Percentiles rank a stretch among this genome's conserved stretches.
Conservation (phyloP, 2,797 vertebrate genomes). For the Muscicapa striata region DNA sequence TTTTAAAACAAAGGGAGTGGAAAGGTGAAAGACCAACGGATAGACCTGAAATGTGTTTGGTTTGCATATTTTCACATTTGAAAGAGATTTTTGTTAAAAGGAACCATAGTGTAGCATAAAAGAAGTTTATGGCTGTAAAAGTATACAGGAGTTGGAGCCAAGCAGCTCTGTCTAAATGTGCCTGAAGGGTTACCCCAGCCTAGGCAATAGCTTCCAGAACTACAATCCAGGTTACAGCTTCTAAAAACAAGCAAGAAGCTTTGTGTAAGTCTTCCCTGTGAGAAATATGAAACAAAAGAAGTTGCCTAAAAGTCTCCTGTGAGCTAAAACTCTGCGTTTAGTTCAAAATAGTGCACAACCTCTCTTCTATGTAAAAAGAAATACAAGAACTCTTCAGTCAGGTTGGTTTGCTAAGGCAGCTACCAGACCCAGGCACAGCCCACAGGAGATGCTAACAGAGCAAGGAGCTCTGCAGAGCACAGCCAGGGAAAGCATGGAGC, state of each 20-base stretch:
- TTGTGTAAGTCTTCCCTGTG: not conserved
- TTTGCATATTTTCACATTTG: slow-evolving; percentile 27
- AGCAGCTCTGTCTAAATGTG: slow-evolving; percentile 12
- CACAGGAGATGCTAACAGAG: not conserved
- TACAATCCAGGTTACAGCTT: slow-evolving; percentile 12
- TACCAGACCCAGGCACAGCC: not conserved
- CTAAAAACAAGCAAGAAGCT: slow-evolving; percentile 29
- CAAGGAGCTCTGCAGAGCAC: not conserved
- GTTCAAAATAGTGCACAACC: not conserved
- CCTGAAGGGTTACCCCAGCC: slow-evolving; percentile 49
- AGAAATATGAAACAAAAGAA: slow-evolving; percentile 33
- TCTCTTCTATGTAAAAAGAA: not conserved
- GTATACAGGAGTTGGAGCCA: slow-evolving; percentile 28
- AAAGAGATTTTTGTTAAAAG: slow-evolving; percentile 42
- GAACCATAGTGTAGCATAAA: slow-evolving; percentile 7
- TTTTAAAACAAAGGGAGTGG: slow-evolving; percentile 18
- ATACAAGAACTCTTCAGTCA: not conserved
- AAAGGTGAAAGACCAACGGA: slow-evolving; percentile 17
- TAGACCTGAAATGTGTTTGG: slow-evolving; percentile 12
- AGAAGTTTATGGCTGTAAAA: slow-evolving; percentile 53
- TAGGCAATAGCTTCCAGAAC: slow-evolving; percentile 46
- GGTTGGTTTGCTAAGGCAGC: not conserved
- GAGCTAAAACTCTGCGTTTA: not conserved
- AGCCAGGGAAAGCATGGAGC: not conserved
- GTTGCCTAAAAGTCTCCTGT: not conserved